Percentiles rank a stretch among this genome's conserved stretches.
Evolutionary conservation across 2,797 vertebrate species (phyloP).

Genomic region (Triplophysa yarkandensis): DNA sequence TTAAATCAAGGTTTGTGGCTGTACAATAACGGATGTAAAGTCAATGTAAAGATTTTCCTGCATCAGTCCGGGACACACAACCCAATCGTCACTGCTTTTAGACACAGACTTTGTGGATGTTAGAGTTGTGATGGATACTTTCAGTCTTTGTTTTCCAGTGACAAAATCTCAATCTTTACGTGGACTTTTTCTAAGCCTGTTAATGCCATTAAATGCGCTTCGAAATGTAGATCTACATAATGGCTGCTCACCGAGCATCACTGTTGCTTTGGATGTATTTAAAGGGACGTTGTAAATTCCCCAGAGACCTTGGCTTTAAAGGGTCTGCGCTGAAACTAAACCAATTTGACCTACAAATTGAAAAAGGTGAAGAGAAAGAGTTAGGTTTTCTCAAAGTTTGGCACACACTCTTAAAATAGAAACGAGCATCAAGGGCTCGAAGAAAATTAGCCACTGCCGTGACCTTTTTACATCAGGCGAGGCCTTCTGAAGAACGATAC

Average conservation of each 20-base stretch:
- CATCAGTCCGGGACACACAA: not conserved
- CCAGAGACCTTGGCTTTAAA: slow-evolving; percentile 8
- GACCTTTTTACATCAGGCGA: slow-evolving; percentile 46
- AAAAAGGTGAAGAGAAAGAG: slow-evolving; percentile 23
- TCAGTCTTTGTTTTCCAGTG: too few species aligned
- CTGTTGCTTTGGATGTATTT: not conserved
- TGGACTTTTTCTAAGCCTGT: not conserved
- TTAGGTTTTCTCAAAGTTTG: not conserved
- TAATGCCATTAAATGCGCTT: not conserved
- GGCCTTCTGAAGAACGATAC: not conserved
- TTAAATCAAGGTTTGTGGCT: too few species aligned
- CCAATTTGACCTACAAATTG: slow-evolving; percentile 34
- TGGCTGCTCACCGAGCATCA: not conserved
- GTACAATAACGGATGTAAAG: too few species aligned
- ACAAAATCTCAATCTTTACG: not conserved
- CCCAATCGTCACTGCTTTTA: not conserved
- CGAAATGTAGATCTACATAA: not conserved
- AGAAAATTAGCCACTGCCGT: slow-evolving; percentile 4
- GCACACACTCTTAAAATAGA: slow-evolving; percentile 13
- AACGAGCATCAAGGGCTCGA: slow-evolving; percentile 4
- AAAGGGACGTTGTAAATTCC: slow-evolving; percentile 3
- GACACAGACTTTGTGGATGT: not conserved
- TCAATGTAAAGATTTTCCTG: too few species aligned
- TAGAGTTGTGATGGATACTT: not conserved
- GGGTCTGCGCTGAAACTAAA: slow-evolving; percentile 12